Evolutionary conservation across 2,797 vertebrate species (phyloP).

Genomic region (Hippocampus kuda): DNA sequence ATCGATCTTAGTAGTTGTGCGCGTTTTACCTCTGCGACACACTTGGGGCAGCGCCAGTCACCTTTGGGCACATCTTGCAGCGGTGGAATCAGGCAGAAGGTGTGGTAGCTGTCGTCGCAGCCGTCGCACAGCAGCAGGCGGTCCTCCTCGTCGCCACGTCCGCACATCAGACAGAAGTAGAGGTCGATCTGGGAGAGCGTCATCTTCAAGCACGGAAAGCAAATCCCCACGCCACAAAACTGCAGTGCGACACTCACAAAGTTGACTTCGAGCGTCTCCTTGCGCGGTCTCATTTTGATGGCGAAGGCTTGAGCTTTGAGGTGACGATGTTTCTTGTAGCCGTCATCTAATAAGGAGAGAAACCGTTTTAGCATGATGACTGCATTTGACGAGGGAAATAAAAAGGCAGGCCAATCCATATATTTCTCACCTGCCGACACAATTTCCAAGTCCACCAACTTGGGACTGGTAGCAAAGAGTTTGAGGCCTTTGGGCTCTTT

Average conservation of each 20-base stretch:
- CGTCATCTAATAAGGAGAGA: conserved; percentile 67
- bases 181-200: conserved; percentile 79
- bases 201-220: not conserved
- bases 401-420: conserved; percentile 6
- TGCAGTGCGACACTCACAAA: conserved; percentile 75
- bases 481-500: conserved; percentile 86
- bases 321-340: conserved; percentile 81
- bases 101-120: conserved; percentile 98
- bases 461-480: conserved; percentile 83
- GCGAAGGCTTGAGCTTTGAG: conserved; percentile 87
- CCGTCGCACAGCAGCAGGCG: conserved; percentile 91
- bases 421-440: conserved; percentile 61
- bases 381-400: not conserved
- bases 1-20: not conserved
- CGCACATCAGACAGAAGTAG: conserved; percentile 93
- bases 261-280: conserved; percentile 91
- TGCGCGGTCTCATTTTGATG: conserved; percentile 95
- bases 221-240: not conserved
- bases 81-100: conserved; percentile 94
- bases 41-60: conserved; percentile 97
- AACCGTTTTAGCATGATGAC: not conserved
- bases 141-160: conserved; percentile 94
- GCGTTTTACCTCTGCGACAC: conserved; percentile 84
- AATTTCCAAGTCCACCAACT: conserved; percentile 82
- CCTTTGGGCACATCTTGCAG: conserved; percentile 94